Evolutionary conservation across 2,113 vertebrate genomes (phyloP).

Genomic region (Scopus umbretta): DNA sequence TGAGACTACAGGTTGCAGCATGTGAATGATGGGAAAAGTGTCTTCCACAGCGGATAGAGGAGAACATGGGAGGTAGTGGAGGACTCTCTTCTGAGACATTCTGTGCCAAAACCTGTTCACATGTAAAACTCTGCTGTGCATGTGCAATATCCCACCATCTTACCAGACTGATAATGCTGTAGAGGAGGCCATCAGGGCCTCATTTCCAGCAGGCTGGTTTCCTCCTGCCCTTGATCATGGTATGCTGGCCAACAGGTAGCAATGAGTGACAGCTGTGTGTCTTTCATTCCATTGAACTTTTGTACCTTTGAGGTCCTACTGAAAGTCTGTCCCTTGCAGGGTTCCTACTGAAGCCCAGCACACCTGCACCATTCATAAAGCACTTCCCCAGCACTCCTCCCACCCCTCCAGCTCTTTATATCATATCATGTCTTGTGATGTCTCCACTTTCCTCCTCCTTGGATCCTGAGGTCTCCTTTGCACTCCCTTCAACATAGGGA

Average conservation of each 20-base stretch:
- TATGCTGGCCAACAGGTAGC: background rate
- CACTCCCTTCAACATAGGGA: background rate
- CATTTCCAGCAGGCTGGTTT: background rate
- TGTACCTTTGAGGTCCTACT: background rate
- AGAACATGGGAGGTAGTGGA: background rate
- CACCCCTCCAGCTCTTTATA: background rate
- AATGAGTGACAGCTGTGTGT: background rate
- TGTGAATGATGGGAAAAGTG: rapidly evolving
- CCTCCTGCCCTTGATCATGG: background rate
- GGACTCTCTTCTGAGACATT: background rate
- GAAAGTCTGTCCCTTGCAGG: background rate
- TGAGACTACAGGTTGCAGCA: background rate
- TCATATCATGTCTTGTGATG: background rate
- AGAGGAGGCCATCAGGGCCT: background rate
- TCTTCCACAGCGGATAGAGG: background rate
- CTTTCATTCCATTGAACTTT: background rate
- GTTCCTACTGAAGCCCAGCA: background rate
- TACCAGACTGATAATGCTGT: background rate
- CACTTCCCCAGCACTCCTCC: background rate
- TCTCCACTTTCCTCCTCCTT: background rate
- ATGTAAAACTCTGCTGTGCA: background rate
- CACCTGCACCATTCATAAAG: background rate
- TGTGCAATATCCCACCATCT: background rate
- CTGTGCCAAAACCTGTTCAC: background rate
- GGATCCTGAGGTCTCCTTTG: background rate